Evolutionary conservation across 2,113 vertebrate genomes (phyloP), one percentile per base, ranked within the genome.

Genomic region (Hemibagrus wyckioides): DNA sequence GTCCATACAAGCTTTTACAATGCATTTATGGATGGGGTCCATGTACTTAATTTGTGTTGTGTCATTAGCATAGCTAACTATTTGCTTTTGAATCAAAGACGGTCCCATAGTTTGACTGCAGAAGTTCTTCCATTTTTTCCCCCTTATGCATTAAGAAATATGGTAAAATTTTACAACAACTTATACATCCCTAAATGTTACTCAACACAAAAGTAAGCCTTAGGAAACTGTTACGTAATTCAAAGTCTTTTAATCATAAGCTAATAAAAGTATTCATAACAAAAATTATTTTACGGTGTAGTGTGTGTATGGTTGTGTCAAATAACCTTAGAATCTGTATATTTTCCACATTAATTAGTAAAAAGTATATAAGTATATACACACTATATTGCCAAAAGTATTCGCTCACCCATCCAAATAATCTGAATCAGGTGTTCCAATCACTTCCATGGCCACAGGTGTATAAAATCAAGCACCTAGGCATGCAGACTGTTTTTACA

Each of bases 51-150:
- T 59, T 63, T 89, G 71, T 61, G 89, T 87, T 69, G 15, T 85
- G 54, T 19, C 83, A 89, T 91, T 92, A 90, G 63, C 90, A 89
- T 90, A 82, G 39, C 77, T 87, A 50, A 84, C 86, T 87, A 87
- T 92, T 90, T 92, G 87, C 81, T 92, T 88, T 82, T 86, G 75
- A 88, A 90, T 79, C 67, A 80, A 90, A 84, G 67, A 87, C 75
- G 82, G 77, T 48, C 75, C 75, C 52, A 33, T 71, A 86, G 57
- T 28, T 86, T 21, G 4, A 1, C 41, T 83, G 76, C 85, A 89
- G 84, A 87, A 92, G 89, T 77, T 90, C 83, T 86, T 82, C 39
- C 33, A 23, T 39, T 65, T 41, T 57, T 50, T 65, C 15, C 80
- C 44, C 23, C n/a, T 13, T 25, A 48, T 76, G 9, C 9, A 7